These are phyloP conservation scores for Dryobates pubescens DNA, from an alignment of 2,797 vertebrate genomes.

Conservation along the genomic window DNA sequence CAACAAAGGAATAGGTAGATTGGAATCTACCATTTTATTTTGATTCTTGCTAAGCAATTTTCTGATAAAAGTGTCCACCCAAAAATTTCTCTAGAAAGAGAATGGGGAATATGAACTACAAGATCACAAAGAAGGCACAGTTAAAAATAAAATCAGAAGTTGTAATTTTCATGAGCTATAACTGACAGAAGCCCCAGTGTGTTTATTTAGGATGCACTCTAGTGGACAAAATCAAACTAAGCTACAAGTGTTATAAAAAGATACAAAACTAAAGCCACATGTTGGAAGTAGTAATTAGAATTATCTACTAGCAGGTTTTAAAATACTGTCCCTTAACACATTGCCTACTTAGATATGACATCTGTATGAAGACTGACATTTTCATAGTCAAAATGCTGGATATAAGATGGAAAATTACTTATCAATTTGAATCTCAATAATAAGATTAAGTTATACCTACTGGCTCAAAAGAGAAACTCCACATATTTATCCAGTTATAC, in stretches of 20 bases:
- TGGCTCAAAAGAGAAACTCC: not conserved
- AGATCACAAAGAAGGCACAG: not conserved
- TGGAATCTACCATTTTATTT: not conserved
- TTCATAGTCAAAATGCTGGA: not conserved
- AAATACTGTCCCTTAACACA: not conserved
- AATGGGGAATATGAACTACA: not conserved
- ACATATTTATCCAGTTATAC: not conserved
- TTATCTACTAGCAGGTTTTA: not conserved
- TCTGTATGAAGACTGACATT: not conserved
- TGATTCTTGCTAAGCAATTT: not conserved
- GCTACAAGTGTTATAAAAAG: not conserved
- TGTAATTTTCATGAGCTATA: not conserved
- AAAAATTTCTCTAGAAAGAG: not conserved
- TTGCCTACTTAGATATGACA: not conserved
- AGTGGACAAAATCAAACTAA: constrained; percentile 37
- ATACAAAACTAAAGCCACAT: not conserved
- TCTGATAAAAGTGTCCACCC: not conserved
- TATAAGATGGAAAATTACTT: not conserved
- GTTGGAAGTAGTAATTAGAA: not conserved
- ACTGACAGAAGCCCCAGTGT: not conserved
- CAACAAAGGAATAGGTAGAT: not conserved
- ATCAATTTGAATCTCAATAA: not conserved
- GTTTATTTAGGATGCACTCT: constrained; percentile 59
- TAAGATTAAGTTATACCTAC: not conserved
- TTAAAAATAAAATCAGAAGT: not conserved